Evolutionary conservation across 2,113 vertebrate genomes (phyloP).

Genomic region (Strix uralensis): DNA sequence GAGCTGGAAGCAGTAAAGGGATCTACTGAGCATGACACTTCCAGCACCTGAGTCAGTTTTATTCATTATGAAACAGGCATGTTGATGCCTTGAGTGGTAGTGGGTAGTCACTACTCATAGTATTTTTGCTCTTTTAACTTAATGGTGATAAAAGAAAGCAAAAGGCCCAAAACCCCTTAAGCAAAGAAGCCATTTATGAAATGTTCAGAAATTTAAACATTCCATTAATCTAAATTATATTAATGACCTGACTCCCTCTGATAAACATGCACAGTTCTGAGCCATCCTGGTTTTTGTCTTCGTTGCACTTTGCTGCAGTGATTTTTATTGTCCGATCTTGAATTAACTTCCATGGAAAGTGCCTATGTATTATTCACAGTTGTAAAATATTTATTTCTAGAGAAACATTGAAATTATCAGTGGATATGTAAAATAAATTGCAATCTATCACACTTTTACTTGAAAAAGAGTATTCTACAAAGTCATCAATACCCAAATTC

Average conservation of each 20-base stretch:
- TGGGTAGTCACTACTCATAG: accelerated
- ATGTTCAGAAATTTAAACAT: not conserved
- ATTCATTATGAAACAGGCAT: not conserved
- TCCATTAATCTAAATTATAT: not conserved
- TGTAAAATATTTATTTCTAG: not conserved
- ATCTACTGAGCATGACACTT: not conserved
- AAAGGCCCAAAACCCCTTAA: not conserved
- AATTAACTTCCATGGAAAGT: not conserved
- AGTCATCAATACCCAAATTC: not conserved
- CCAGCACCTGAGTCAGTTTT: not conserved
- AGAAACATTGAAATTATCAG: not conserved
- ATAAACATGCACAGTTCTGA: not conserved
- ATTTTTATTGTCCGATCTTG: not conserved
- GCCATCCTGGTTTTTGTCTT: not conserved
- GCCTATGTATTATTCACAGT: not conserved
- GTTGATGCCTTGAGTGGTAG: not conserved
- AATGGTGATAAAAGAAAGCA: not conserved
- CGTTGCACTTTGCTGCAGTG: not conserved
- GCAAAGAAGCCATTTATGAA: not conserved
- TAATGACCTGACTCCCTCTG: not conserved
- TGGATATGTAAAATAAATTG: not conserved
- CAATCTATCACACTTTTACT: not conserved
- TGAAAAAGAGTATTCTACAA: not conserved
- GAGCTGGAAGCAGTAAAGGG: not conserved
- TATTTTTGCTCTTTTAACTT: not conserved